A percentile compares a stretch with the other conserved stretches of the same genome.
Evolutionary conservation across 2,888 invertebrate genomes (phyloP).

Genomic region (Isotomurus palustris): DNA sequence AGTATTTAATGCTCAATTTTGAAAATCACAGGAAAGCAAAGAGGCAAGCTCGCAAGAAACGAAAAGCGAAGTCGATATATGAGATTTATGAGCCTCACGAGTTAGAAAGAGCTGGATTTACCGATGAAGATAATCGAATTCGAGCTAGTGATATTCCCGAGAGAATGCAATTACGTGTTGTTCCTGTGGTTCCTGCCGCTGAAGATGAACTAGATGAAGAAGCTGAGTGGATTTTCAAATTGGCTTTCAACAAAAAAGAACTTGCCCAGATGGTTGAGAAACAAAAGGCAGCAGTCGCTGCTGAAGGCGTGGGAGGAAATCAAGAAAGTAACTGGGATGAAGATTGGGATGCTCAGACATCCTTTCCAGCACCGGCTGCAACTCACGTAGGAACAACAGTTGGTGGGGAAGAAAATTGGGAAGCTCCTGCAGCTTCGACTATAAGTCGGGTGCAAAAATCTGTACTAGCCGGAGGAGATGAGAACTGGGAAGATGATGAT

Average conservation of each 20-base stretch:
- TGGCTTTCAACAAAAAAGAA: slow-evolving; percentile 72
- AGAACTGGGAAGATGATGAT: slow-evolving; percentile 32
- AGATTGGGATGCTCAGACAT: slow-evolving; percentile 29
- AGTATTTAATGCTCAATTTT: neutral
- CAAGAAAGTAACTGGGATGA: slow-evolving; percentile 26
- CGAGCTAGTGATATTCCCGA: slow-evolving; percentile 85
- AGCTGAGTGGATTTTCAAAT: slow-evolving; percentile 95
- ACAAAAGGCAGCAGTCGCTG: slow-evolving; percentile 16
- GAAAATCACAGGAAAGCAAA: slow-evolving; percentile 57
- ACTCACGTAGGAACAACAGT: slow-evolving; percentile 14
- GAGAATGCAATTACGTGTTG: slow-evolving; percentile 82
- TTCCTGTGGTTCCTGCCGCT: slow-evolving; percentile 75
- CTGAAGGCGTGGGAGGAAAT: neutral
- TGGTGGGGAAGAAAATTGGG: slow-evolving; percentile 5
- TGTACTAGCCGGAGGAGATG: neutral
- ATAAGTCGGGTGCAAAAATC: slow-evolving; percentile 3
- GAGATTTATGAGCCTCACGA: slow-evolving; percentile 97
- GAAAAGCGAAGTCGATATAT: slow-evolving; percentile 78
- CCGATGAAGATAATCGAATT: slow-evolving; percentile 86
- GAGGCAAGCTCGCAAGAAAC: slow-evolving; percentile 69
- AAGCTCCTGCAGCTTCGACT: neutral
- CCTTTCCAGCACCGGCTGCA: slow-evolving; percentile 22
- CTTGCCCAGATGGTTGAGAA: slow-evolving; percentile 10
- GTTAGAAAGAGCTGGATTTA: slow-evolving; percentile 90
- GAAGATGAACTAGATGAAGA: slow-evolving; percentile 88